Evolutionary conservation across 2,888 invertebrate genomes (phyloP).

Genomic region (Scaptomyza reducta): DNA sequence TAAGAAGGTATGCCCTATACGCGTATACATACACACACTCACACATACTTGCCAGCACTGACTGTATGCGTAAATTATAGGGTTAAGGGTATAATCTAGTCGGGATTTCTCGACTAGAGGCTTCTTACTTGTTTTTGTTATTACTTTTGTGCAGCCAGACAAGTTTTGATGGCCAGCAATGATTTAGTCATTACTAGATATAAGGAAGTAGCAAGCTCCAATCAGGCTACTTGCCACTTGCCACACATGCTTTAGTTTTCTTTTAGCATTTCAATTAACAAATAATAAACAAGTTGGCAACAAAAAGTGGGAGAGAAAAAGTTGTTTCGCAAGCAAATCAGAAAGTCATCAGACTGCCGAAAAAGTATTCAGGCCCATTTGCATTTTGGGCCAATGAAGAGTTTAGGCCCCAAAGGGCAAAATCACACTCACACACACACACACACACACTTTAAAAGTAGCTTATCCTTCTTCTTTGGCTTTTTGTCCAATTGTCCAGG

Average conservation of each 20-base stretch:
- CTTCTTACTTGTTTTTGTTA: too few relatives aligned
- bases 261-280: slow-evolving; percentile 74
- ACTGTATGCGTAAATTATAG: too few relatives aligned
- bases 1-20: too few relatives aligned
- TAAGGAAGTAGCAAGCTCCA: slow-evolving; percentile 42
- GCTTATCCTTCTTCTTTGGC: slow-evolving; percentile 60
- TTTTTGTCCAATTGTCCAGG: slow-evolving; percentile 21
- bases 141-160: slow-evolving; percentile 17
- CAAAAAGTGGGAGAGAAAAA: slow-evolving; percentile 52
- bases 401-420: slow-evolving; percentile 24
- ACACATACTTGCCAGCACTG: too few relatives aligned
- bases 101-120: too few relatives aligned
- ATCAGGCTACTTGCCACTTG: slow-evolving; percentile 35
- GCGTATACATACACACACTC: too few relatives aligned
- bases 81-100: too few relatives aligned
- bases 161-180: slow-evolving; percentile 52
- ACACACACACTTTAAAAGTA: slow-evolving; percentile 70
- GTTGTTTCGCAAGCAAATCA: slow-evolving; percentile 75
- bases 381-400: slow-evolving; percentile 62
- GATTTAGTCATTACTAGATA: slow-evolving; percentile 51
- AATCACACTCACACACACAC: slow-evolving; percentile 8
- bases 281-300: slow-evolving; percentile 74
- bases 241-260: slow-evolving; percentile 55
- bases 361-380: slow-evolving; percentile 54
- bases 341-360: slow-evolving; percentile 71